Percentiles rank a stretch among this genome's conserved stretches.
Conservation (phyloP, 92 coral and sea anemone genomes). For the Bergia sp. region DNA sequence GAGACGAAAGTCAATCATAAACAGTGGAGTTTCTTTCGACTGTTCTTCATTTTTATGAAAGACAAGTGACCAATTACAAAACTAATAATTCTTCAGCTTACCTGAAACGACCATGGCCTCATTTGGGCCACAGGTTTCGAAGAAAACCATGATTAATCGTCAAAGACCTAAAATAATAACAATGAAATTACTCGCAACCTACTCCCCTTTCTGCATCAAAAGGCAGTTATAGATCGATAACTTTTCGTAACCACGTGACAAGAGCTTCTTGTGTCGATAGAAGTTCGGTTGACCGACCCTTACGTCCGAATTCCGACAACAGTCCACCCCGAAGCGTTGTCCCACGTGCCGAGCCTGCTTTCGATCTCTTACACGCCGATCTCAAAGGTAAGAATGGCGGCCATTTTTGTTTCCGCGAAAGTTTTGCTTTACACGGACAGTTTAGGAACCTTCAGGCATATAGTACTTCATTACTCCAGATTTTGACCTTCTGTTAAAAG, state of each 20-base stretch:
- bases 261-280: conserved; percentile 6
- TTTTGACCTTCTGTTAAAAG: not conserved
- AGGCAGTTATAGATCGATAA: conserved; percentile 51
- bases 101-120: conserved; percentile 64
- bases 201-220: not conserved
- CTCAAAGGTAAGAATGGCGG: conserved; percentile 92
- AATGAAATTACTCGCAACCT: not conserved
- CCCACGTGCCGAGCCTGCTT: conserved; percentile 93
- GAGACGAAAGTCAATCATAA: not conserved
- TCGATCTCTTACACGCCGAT: conserved; percentile 82
- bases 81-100: conserved; percentile 6
- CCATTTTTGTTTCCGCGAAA: conserved; percentile 27
- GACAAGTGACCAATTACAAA: not conserved
- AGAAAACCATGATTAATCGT: conserved; percentile 48
- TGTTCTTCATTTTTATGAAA: not conserved
- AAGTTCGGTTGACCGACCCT: not conserved
- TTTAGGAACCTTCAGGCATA: not conserved
- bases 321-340: conserved; percentile 86
- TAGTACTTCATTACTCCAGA: not conserved
- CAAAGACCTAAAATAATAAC: not conserved
- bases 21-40: conserved; percentile 8
- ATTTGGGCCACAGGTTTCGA: conserved; percentile 63
- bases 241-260: conserved; percentile 39
- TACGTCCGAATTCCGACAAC: conserved; percentile 17
- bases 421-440: not conserved